Evolutionary conservation across 2,113 vertebrate species (phyloP), one percentile per base, ranked within the genome.

Genomic region (Vidua macroura): DNA sequence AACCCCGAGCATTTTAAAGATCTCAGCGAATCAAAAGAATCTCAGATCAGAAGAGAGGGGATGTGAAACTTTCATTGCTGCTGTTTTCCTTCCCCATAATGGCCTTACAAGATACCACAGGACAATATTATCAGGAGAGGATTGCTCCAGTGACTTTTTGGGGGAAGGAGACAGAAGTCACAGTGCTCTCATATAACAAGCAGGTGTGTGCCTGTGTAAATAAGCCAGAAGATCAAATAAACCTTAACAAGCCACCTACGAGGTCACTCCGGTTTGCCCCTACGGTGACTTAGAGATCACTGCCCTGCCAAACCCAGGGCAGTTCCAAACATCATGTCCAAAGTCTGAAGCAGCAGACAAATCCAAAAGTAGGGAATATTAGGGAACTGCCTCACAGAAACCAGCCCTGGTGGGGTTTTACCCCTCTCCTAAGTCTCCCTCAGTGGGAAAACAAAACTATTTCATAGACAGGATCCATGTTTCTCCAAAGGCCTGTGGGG

Each of bases 211-310:
- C 11, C 1, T 78, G 64, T 68, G 56, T 87, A 94, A 96, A 59
- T 85, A 83, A 96, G n/a, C 89, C 81, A 87, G 74, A 83, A 84
- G 56, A 95, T 82, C 89, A 94, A 95, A 90, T 91, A 79, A 81
- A 91, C 58, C 31, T 89, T 73, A 92, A 90, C 52, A 80, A 97
- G 48, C 92, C 96, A 96, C 93, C 76, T 86, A 88, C 4, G 68
- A 95, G 82, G 86, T 87, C 69, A 79, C 79, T 81, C 80, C 62
- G 15, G 70, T 81, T 86, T 94, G 70, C 86, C 88, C 78, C 59
- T 68, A 46, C 69, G 49, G 43, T 72, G 68, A 14, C 78, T 86
- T 84, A 53, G 44, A 79, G 84, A 60, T 69, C 66, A 58, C 44
- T 72, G 69, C 73, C 83, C 75, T 82, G 59, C 49, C 77, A 48